These are phyloP conservation scores for Petrocephalus microphthalmus DNA, from an alignment of 2,113 vertebrate species.

Conservation along the genomic window DNA sequence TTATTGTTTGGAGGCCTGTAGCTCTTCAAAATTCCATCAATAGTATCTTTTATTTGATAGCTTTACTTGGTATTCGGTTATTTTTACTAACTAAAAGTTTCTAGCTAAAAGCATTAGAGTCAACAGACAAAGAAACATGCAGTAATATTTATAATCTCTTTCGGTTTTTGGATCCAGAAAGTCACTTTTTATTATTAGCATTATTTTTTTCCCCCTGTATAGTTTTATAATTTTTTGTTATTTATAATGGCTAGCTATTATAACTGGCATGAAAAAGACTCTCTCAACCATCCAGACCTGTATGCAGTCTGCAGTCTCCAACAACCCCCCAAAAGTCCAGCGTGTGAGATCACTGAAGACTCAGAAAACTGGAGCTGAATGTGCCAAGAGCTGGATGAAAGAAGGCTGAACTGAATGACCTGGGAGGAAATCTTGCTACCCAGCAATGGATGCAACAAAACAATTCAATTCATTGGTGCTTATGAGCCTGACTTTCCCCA, in stretches of 20 bases:
- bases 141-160: background rate
- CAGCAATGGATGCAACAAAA: background rate
- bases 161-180: background rate
- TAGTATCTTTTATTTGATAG: background rate
- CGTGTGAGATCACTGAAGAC: background rate
- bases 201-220: background rate
- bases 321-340: background rate
- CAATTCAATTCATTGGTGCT: background rate
- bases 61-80: background rate
- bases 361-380: background rate
- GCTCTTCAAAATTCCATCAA: background rate
- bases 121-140: background rate
- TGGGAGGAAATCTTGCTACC: background rate
- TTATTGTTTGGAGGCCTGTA: background rate
- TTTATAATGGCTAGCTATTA: too few relatives aligned
- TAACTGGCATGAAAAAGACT: background rate
- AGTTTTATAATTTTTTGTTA: too few relatives aligned
- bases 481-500: background rate
- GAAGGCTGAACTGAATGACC: background rate
- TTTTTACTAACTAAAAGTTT: background rate
- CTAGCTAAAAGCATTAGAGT: background rate
- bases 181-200: background rate
- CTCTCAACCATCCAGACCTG: background rate
- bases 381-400: background rate
- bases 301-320: background rate